phyloP scores from a whole-genome alignment of 2,113 vertebrate species.

The Passer domesticus region DNA sequence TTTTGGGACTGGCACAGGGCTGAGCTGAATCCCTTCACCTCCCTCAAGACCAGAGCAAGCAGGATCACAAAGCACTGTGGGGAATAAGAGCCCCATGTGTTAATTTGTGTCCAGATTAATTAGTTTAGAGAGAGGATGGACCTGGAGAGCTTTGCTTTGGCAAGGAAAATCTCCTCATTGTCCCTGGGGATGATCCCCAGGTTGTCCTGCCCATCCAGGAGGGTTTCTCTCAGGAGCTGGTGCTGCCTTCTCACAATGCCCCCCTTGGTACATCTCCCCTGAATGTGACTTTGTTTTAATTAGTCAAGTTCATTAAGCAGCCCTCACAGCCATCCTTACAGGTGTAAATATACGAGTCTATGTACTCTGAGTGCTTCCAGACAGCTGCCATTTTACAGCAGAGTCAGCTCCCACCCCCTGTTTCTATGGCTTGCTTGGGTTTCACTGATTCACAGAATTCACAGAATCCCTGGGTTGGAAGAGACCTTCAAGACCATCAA shows the following conservation, averaged over 20 bases:
- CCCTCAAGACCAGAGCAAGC: neutral
- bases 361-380: neutral
- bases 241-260: neutral
- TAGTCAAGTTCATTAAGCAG: neutral
- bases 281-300: neutral
- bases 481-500: neutral
- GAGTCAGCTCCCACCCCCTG: neutral
- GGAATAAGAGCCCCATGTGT: neutral
- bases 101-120: neutral
- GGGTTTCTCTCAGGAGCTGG: neutral
- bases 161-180: neutral
- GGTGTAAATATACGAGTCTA: neutral
- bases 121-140: neutral
- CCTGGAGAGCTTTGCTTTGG: neutral
- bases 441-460: neutral
- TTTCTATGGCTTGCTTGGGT: neutral
- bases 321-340: neutral
- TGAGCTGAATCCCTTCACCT: neutral
- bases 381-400: neutral
- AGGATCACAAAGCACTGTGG: neutral
- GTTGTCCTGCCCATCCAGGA: neutral
- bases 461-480: neutral
- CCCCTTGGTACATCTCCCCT: too few species aligned
- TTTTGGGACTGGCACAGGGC: neutral
- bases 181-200: neutral